Percentiles rank a stretch among this genome's conserved stretches.
Conservation (phyloP, 2,888 invertebrate genomes). For the Cryptosula pallasiana region DNA sequence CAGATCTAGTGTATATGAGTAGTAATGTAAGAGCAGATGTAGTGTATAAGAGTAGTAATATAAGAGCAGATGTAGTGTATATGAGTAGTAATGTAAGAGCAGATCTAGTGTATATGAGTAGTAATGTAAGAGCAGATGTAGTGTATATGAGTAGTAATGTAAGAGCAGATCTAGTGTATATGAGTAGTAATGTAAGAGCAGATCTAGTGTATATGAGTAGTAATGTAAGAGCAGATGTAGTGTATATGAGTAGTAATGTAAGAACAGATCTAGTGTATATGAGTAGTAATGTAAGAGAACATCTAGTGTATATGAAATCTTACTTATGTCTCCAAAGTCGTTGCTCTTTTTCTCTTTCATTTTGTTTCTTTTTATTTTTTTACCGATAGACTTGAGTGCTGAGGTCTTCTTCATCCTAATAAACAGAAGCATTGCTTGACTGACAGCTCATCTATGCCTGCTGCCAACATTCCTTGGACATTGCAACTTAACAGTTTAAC, state of each 20-base stretch:
- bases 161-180: too few species aligned
- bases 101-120: not conserved
- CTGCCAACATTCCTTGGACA: too few species aligned
- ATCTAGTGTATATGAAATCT: not conserved
- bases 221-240: not conserved
- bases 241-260: not conserved
- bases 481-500: too few species aligned
- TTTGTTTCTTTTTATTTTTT: constrained; percentile 16
- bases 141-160: not conserved
- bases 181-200: not conserved
- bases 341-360: not conserved
- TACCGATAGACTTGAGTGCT: not conserved
- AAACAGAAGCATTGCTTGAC: not conserved
- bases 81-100: not conserved
- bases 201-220: not conserved
- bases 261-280: not conserved
- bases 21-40: not conserved
- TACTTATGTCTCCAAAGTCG: not conserved
- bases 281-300: not conserved
- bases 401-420: not conserved
- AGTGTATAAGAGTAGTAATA: not conserved
- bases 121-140: not conserved
- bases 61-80: not conserved
- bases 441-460: not conserved
- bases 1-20: not conserved